phyloP scores from a whole-genome alignment of 2,113 vertebrate genomes.

The Lepisosteus oculatus region DNA sequence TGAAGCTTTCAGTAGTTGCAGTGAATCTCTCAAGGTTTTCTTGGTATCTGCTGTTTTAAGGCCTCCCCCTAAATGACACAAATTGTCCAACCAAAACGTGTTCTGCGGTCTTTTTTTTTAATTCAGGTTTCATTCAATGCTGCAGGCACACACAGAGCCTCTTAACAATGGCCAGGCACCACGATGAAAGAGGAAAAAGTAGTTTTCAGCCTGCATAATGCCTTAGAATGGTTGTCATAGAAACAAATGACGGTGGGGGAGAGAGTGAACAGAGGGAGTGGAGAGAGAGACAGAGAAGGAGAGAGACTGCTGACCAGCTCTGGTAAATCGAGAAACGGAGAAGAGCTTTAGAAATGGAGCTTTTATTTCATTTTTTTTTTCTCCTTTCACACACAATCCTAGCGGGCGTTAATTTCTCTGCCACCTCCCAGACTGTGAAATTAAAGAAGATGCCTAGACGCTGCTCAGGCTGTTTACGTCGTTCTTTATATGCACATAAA shows the following conservation, averaged over 20 bases:
- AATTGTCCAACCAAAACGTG: conserved; percentile 46
- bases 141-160: conserved; percentile 62
- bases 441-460: conserved; percentile 49
- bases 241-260: conserved; percentile 77
- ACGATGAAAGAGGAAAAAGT: conserved; percentile 74
- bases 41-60: conserved; percentile 22
- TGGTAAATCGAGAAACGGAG: background rate
- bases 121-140: conserved; percentile 48
- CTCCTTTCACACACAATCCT: background rate
- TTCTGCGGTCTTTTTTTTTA: conserved; percentile 24
- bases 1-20: conserved; percentile 18
- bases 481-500: conserved; percentile 61
- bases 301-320: conserved; percentile 14
- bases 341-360: background rate
- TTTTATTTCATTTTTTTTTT: background rate
- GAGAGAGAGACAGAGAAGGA: conserved; percentile 30
- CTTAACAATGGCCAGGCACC: conserved; percentile 68
- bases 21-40: conserved; percentile 42
- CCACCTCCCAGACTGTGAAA: conserved; percentile 36
- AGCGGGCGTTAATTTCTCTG: conserved; percentile 6
- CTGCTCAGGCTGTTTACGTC: conserved; percentile 46
- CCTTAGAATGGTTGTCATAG: conserved; percentile 80
- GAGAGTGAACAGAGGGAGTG: conserved; percentile 28
- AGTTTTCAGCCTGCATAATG: conserved; percentile 80
- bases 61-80: conserved; percentile 38